phyloP scores from a whole-genome alignment of 2,113 vertebrate species.

The Trochalopteron elliotii region DNA sequence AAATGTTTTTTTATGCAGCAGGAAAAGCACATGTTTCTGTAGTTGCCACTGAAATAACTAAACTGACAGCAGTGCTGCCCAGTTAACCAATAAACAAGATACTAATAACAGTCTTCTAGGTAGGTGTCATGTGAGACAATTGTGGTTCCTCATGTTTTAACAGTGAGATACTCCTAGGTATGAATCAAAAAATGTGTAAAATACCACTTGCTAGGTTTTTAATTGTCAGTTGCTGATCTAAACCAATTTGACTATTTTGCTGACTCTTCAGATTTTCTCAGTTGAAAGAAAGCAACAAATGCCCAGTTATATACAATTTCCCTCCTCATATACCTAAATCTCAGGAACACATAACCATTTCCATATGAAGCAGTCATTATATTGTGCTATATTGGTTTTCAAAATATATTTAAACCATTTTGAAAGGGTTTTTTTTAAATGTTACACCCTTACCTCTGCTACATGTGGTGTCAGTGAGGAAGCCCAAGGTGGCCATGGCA shows the following conservation, averaged over 20 bases:
- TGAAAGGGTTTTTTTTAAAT: neutral
- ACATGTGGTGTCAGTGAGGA: neutral
- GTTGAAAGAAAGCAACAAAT: neutral
- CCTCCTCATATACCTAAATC: neutral
- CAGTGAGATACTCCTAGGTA: neutral
- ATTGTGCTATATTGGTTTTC: neutral
- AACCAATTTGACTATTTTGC: neutral
- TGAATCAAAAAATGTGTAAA: neutral
- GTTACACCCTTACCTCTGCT: neutral
- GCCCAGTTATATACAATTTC: neutral
- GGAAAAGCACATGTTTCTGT: neutral
- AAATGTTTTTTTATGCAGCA: neutral
- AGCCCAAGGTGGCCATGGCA: neutral
- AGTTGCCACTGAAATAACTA: slow-evolving; percentile 34
- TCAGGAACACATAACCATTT: neutral
- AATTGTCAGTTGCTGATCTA: neutral
- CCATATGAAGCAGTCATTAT: neutral
- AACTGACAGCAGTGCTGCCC: slow-evolving; percentile 31
- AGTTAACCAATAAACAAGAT: slow-evolving; percentile 39
- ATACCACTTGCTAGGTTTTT: neutral
- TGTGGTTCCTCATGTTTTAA: slow-evolving; percentile 30
- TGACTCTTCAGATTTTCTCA: neutral
- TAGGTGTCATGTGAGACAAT: neutral
- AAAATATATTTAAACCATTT: neutral
- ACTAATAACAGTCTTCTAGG: slow-evolving; percentile 3